Evolutionary conservation across 2,888 invertebrate species (phyloP), one percentile per base, ranked within the genome.

Genomic region (Platynereis dumerilii): DNA sequence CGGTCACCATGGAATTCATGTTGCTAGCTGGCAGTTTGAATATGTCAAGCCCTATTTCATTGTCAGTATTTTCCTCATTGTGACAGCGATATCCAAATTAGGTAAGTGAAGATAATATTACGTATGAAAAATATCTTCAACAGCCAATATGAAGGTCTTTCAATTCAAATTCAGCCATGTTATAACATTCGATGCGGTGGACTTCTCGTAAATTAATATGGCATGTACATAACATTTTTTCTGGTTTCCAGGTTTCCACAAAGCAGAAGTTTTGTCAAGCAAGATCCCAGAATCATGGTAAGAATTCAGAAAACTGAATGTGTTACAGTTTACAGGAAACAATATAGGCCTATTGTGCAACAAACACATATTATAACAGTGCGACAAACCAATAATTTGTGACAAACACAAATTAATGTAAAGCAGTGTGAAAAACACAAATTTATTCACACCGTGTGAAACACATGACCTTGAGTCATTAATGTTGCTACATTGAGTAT

Each of bases 41-140:
- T 83, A 82, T 66, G 82, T 86, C 12, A 80, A 83, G 58, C 80
- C 82, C 55, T 86, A 86, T 24, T 79, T 87, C 58, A 82, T 87
- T 58, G 82, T 87, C 69, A 83, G 85, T 1, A 66, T 83, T 17
- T 87, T 87, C 69, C 83, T 87, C 56, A 79, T 87, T 15, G 75
- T 86, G 28, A 85, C 86, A 26, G 86, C 85, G 24, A 74, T 87
- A 39, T 85, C 85, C 74, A 87, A 87, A 78, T 81, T 87, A 58
- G 84, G 87, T 86, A 74, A 80, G 83, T 75, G 28, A 26, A 10
- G 42, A 42, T 42, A 42, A 48, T n/a, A 20, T n/a, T n/a, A 22
- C 17, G n/a, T 55, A n/a, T 53, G n/a, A n/a, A n/a, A n/a, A 5
- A 34, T 34, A 5, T 34, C 12, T 34, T 34, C 12, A 5, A 5